These are phyloP conservation scores for Zaprionus lachaisei DNA, from an alignment of 1,140 invertebrate species.

Conservation along the genomic window DNA sequence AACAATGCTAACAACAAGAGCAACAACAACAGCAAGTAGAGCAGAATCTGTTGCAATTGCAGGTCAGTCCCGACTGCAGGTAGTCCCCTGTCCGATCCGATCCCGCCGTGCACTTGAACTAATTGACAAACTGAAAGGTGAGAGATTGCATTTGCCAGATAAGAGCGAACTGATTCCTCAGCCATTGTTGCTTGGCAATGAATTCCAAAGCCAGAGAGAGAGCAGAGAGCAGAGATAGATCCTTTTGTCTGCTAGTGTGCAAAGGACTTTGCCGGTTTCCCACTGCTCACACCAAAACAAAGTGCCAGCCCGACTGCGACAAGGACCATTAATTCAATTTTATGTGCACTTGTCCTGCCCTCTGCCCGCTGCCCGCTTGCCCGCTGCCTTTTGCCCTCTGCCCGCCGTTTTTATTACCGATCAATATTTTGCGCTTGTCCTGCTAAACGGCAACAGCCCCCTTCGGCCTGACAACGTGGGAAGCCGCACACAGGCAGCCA, in stretches of 20 bases:
- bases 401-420: conserved; percentile 64
- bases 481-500: conserved; percentile 60
- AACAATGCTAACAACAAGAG: conserved; percentile 2
- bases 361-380: conserved; percentile 13
- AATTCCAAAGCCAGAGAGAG: conserved; percentile 44
- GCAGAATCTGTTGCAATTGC: conserved; percentile 14
- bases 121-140: conserved; percentile 80
- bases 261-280: conserved; percentile 61
- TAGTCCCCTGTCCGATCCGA: background rate
- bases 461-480: conserved; percentile 23
- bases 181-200: conserved; percentile 47
- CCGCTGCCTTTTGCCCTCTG: conserved; percentile 10
- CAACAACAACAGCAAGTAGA: conserved; percentile 8
- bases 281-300: conserved; percentile 79
- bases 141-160: conserved; percentile 77
- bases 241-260: conserved; percentile 46
- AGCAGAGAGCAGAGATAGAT: background rate
- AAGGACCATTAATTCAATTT: conserved; percentile 81
- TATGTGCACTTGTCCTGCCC: conserved; percentile 72
- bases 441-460: conserved; percentile 40
- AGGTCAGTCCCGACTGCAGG: conserved; percentile 18
- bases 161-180: conserved; percentile 61
- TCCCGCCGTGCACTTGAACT: conserved; percentile 66
- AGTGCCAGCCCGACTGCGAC: conserved; percentile 71
- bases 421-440: conserved; percentile 74